Conservation (phyloP, 2,888 invertebrate species). For the Ormyrus nitidulus region DNA sequence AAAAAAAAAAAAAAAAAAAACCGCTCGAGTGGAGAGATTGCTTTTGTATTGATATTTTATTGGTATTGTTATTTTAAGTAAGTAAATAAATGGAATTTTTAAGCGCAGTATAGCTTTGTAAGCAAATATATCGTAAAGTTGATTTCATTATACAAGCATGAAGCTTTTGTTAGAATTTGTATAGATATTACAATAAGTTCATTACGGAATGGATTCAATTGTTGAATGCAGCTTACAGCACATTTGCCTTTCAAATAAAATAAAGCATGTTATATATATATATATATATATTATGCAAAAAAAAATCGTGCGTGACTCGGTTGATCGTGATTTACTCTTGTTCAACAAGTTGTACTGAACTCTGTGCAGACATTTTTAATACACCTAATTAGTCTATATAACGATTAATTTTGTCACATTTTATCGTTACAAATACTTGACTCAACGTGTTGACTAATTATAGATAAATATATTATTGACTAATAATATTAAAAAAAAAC, state of each 20-base stretch:
- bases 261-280: constrained; percentile 30
- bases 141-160: too few relatives aligned
- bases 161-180: too few relatives aligned
- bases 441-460: background rate
- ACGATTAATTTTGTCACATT: constrained; percentile 17
- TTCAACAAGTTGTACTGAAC: constrained; percentile 32
- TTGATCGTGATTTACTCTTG: constrained; percentile 20
- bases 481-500: background rate
- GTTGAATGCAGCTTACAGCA: background rate
- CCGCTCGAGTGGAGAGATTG: too few relatives aligned
- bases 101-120: too few relatives aligned
- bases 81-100: too few relatives aligned
- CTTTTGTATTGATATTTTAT: too few relatives aligned
- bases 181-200: background rate
- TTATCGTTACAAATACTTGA: background rate
- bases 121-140: too few relatives aligned
- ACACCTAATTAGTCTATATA: constrained; percentile 27
- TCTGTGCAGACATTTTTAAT: constrained; percentile 28
- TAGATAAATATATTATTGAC: background rate
- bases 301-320: constrained; percentile 52
- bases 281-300: constrained; percentile 40
- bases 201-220: background rate
- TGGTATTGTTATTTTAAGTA: too few relatives aligned
- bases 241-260: constrained; percentile 27
- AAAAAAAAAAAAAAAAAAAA: too few relatives aligned